Base-by-base conservation (phyloP, 2,888 invertebrate species). In the Zaprionus obscuricornis region DNA sequence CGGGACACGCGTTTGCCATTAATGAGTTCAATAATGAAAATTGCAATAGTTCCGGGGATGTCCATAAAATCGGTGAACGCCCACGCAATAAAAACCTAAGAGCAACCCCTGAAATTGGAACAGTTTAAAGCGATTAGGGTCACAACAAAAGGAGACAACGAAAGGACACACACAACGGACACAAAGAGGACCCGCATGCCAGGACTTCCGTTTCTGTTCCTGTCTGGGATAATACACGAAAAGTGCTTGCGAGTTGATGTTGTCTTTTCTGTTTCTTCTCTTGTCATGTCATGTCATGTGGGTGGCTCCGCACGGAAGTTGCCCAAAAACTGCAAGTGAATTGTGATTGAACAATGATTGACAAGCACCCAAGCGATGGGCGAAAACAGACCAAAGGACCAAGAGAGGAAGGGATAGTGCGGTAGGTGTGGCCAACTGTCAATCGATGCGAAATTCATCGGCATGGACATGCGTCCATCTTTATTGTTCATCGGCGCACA, bases 91-190 rank as follows among this genome's bases (percentile, higher is more conserved):
- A 75, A 70, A 62, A 42, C 52, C 49, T 49, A 50, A 55, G 56
- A 64, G 69, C 59, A 50, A 84, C 68, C 79, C 82, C 55, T 65
- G 63, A 64, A 60, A 74, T 56, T 74, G 75, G 58, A 63, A 73
- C 65, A 77, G 59, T 75, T 74, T 81, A 77, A 81, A 81, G 75
- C 81, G 85, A 82, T 82, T 84, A 84, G 76, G 81, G 85, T 75
- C 84, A 75, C 68, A 68, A 78, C 66, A 70, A 64, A 33, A 47
- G 37, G 47, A 34, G 6, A 37, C 24, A 29, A 18, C 14, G 17
- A 37, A 22, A 40, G 33, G 34, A 51, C 27, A 14, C 10, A 37
- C 37, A 6, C 10, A 22, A 51, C 10, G 29, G 31, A 39, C 49
- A 17, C 10, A 24, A 51, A 27, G 33, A 58, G 55, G 63, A 64